phyloP scores from a whole-genome alignment of 2,888 invertebrate species.

The Drosophila multiciliata region DNA sequence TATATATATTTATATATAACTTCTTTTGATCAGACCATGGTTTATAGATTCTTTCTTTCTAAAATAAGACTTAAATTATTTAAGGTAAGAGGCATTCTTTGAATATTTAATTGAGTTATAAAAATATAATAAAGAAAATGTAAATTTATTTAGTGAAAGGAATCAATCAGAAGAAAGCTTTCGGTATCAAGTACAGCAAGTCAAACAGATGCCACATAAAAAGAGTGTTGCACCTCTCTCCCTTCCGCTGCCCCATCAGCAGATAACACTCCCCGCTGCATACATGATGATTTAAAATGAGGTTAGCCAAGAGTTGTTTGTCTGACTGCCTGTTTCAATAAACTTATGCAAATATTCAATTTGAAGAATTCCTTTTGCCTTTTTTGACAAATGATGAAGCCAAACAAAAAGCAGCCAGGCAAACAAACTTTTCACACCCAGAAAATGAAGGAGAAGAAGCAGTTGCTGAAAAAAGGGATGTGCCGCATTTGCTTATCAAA shows the following conservation, averaged over 20 bases:
- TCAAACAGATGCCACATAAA: conserved; percentile 51
- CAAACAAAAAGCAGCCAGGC: conserved; percentile 74
- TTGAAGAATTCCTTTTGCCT: conserved; percentile 57
- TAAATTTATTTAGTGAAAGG: conserved; percentile 15
- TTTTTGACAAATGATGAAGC: conserved; percentile 76
- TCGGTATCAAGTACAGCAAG: conserved; percentile 41
- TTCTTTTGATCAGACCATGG: background rate
- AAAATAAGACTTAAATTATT: background rate
- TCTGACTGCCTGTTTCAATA: conserved; percentile 63
- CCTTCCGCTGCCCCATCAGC: background rate
- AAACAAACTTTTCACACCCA: conserved; percentile 75
- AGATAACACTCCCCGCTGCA: background rate
- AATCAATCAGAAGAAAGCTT: conserved; percentile 32
- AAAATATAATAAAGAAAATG: background rate
- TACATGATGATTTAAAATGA: conserved; percentile 25
- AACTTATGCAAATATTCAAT: conserved; percentile 80
- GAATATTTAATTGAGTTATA: background rate
- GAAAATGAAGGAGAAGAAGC: conserved; percentile 8
- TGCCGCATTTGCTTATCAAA: conserved; percentile 72
- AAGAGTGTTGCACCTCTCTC: background rate
- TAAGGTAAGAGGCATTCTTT: background rate
- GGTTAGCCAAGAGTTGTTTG: conserved; percentile 23
- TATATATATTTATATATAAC: background rate
- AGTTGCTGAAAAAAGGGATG: conserved; percentile 49
- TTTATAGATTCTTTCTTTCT: background rate